phyloP scores from a whole-genome alignment of 1,140 invertebrate genomes.

The Archivesica marissinica region DNA sequence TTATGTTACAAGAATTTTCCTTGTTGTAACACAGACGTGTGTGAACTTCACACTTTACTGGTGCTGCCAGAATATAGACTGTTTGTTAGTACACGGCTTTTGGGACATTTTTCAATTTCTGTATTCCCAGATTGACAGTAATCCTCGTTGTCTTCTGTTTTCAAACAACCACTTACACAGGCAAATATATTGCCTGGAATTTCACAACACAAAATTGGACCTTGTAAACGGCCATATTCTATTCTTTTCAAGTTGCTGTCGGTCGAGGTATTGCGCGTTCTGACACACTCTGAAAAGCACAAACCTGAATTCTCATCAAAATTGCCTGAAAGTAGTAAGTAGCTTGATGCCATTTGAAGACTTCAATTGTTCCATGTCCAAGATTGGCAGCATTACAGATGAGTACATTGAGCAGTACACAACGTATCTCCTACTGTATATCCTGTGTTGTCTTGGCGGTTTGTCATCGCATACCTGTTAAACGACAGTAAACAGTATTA shows the following conservation, averaged over 20 bases:
- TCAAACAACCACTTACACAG: constrained; percentile 51
- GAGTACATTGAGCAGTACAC: no score
- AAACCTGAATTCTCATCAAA: no score
- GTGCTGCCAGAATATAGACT: constrained; percentile 25
- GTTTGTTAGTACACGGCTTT: background rate
- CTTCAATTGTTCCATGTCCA: no score
- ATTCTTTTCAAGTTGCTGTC: background rate
- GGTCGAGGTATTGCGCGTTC: constrained; percentile 8
- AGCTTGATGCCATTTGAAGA: no score
- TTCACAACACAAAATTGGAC: constrained; percentile 27
- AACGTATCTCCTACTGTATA: no score
- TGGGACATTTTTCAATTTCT: constrained; percentile 19
- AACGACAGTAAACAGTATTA: no score
- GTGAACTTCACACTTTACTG: constrained; percentile 53
- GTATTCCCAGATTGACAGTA: constrained; percentile 4
- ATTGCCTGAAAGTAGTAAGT: no score
- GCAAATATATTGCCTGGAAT: constrained; percentile 23
- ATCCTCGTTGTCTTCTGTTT: background rate
- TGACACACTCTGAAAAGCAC: no score
- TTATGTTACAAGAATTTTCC: constrained; percentile 46
- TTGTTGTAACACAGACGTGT: constrained; percentile 26
- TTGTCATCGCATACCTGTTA: no score
- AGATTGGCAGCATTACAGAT: no score
- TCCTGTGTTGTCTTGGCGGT: no score
- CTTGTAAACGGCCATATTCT: constrained; percentile 39